Conservation (phyloP, 2,113 vertebrate genomes). For the Procavia capensis region DNA sequence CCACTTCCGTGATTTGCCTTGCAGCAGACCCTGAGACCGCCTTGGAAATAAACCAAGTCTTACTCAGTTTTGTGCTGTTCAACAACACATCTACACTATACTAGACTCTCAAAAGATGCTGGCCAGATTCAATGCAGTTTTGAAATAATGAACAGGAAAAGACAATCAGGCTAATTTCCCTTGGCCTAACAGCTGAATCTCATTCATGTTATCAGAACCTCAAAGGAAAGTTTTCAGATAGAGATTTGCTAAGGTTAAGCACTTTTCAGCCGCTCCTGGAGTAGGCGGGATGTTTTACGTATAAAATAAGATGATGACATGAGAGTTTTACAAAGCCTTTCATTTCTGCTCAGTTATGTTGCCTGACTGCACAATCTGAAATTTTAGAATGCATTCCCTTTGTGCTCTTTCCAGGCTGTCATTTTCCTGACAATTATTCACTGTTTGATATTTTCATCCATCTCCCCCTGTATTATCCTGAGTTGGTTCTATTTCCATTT, state of each 20-base stretch:
- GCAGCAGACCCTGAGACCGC: neutral
- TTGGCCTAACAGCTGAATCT: neutral
- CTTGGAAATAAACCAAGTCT: neutral
- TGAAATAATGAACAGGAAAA: neutral
- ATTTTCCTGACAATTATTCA: constrained; percentile 70
- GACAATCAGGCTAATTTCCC: neutral
- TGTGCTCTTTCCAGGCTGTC: constrained; percentile 64
- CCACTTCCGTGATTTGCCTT: neutral
- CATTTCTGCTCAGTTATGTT: constrained; percentile 64
- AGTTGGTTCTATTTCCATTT: constrained; percentile 50
- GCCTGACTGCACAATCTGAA: constrained; percentile 75
- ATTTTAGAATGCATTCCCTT: constrained; percentile 75
- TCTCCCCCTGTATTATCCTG: neutral
- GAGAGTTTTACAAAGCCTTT: constrained; percentile 69
- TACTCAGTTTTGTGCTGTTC: neutral
- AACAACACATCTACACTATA: accelerated
- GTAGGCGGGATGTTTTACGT: constrained; percentile 57
- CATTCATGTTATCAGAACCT: constrained; percentile 44
- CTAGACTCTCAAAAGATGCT: neutral
- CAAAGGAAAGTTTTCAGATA: constrained; percentile 20
- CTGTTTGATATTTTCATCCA: constrained; percentile 52
- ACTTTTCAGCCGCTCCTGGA: constrained; percentile 54
- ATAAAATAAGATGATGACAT: constrained; percentile 68
- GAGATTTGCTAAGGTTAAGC: constrained; percentile 56
- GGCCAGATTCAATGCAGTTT: neutral